Conservation (phyloP, 1,140 invertebrate genomes). For the Lysiphlebus fabarum region DNA sequence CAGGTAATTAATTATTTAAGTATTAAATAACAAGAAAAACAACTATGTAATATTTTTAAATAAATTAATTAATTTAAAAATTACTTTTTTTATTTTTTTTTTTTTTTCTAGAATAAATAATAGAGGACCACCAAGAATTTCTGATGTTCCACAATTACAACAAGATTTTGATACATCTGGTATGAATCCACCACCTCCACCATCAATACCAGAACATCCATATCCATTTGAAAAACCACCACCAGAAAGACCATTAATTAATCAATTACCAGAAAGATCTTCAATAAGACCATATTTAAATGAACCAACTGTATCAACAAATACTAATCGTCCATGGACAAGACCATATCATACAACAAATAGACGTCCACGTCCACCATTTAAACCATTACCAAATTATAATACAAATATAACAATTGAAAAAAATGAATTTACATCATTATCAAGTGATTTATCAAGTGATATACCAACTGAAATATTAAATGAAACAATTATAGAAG, state of each 20-base stretch:
- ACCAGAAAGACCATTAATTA: conserved; percentile 60
- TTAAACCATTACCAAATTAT: conserved; percentile 54
- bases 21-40: too few relatives aligned
- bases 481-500: conserved; percentile 13
- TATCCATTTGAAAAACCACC: conserved; percentile 53
- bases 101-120: conserved; percentile 75
- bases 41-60: conserved; percentile 1
- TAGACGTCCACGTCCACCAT: conserved; percentile 54
- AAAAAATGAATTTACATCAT: conserved; percentile 30
- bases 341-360: conserved; percentile 29
- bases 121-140: conserved; percentile 77
- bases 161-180: conserved; percentile 67
- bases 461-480: neutral
- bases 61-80: neutral
- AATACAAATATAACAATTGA: conserved; percentile 32
- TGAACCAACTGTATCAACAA: conserved; percentile 67
- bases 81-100: conserved; percentile 9
- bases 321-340: conserved; percentile 53
- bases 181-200: conserved; percentile 54
- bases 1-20: conserved; percentile 41
- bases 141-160: conserved; percentile 66
- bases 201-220: conserved; percentile 42
- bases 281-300: conserved; percentile 60
- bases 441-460: conserved; percentile 16
- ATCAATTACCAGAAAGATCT: conserved; percentile 52